Percentiles rank a stretch among this genome's conserved stretches.
Conservation (phyloP, 2,888 invertebrate species). For the Loripinus fragilis region DNA sequence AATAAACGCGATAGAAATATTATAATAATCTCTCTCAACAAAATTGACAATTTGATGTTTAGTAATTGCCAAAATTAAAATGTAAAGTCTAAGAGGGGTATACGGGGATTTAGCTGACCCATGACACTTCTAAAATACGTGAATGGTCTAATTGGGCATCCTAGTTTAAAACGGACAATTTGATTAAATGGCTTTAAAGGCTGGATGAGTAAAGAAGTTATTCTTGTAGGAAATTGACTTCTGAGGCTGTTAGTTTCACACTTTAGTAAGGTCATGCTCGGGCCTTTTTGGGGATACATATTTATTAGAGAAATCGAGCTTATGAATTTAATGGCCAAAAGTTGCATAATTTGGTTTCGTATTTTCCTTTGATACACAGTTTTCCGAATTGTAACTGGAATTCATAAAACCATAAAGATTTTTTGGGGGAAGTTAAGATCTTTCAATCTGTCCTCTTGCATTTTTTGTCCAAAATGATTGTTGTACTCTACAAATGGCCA, state of each 20-base stretch:
- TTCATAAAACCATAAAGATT: too few species aligned
- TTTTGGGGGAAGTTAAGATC: too few species aligned
- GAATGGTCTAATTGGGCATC: neutral
- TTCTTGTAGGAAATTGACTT: neutral
- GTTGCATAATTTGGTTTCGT: neutral
- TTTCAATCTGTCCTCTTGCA: too few species aligned
- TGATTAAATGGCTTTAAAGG: neutral
- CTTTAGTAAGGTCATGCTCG: neutral
- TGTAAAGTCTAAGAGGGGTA: conserved; percentile 30
- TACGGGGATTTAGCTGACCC: conserved; percentile 26
- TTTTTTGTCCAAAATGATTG: too few species aligned
- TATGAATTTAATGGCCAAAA: neutral
- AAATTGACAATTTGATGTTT: conserved; percentile 17
- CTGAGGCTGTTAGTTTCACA: neutral
- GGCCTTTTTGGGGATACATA: neutral
- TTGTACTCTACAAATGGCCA: too few species aligned
- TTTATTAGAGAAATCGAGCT: neutral
- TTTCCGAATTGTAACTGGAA: too few species aligned
- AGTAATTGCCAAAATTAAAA: conserved; percentile 42
- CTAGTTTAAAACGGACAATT: neutral
- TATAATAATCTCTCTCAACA: neutral
- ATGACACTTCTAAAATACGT: neutral
- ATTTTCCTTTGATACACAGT: too few species aligned
- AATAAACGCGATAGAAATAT: conserved; percentile 5
- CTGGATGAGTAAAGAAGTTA: neutral